These are phyloP conservation scores for Agrilus biguttatus DNA, from an alignment of 2,888 invertebrate genomes.

Conservation along the genomic window DNA sequence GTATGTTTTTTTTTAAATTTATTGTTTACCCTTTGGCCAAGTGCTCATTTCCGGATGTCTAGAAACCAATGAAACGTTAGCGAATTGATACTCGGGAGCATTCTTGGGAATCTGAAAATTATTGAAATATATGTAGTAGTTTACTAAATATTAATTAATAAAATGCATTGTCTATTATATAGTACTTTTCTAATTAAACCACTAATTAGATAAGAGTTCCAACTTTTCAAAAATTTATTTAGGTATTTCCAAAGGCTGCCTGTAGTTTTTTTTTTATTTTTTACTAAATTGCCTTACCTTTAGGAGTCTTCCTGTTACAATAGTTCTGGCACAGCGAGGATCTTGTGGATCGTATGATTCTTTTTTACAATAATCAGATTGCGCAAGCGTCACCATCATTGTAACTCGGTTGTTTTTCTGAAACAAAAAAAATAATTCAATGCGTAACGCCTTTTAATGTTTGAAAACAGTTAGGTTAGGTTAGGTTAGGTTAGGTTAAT, in stretches of 20 bases:
- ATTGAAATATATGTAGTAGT: constrained; percentile 3
- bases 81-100: constrained; percentile 40
- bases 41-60: constrained; percentile 56
- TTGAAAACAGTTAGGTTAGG: no score
- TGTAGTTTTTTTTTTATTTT: no score
- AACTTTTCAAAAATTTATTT: no score
- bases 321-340: constrained; percentile 59
- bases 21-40: constrained; percentile 46
- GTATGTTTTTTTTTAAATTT: not conserved
- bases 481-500: no score
- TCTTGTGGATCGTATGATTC: constrained; percentile 57
- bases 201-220: no score
- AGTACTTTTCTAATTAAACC: no score
- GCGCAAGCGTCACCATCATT: constrained; percentile 52
- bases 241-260: no score
- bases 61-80: constrained; percentile 47
- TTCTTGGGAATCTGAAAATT: constrained; percentile 37
- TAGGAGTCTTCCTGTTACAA: constrained; percentile 52
- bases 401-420: constrained; percentile 51
- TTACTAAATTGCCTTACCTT: constrained; percentile 29
- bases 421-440: constrained; percentile 16
- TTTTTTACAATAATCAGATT: constrained; percentile 48
- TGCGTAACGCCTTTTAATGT: no score
- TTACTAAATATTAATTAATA: no score
- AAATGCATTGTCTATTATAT: no score